Evolutionary conservation across 1,140 invertebrate species (phyloP), one percentile per base, ranked within the genome.

Genomic region (Phthorimaea operculella): DNA sequence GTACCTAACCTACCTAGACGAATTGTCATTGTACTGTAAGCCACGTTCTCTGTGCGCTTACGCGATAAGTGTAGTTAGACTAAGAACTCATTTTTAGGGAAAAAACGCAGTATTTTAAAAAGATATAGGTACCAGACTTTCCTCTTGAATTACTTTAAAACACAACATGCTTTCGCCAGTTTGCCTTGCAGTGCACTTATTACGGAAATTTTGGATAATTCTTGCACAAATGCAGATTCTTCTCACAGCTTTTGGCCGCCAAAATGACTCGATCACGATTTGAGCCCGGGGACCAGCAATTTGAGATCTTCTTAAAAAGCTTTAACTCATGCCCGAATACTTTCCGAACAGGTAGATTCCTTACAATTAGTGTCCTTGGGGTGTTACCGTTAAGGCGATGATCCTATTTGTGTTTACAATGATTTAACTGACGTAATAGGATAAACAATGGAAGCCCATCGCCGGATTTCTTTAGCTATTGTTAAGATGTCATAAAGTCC

Each of bases 341-440:
- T 47, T 47, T 15, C 8, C 8, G 16, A 50, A 50, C 76, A 79
- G 73, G 73, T 79, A 77, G 62, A 67, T 53, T 50, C 60, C 65
- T 66, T 70, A 58, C 54, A 47, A 51, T 42, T 56, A 51, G 59
- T 18, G 47, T 53, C 56, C 59, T 63, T 65, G 54, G 4, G 47
- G 58, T 12, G 44, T 57, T 73, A 72, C 74, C 66, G 79, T 79
- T 79, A 77, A 73, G 59, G 59, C 66, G 74, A 63, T 82, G 68
- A 82, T 80, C 77, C 72, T 70, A 55, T 79, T 76, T 70, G 60
- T 70, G 60, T 77, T 66, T 62, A 58, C 50, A 52, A 64, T 57
- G 58, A 58, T 64, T 72, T 75, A 74, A 74, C 59, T 78, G 72
- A 81, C 72, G 78, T 81, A 83, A 83, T 76, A 59, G 64, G 64